Evolutionary conservation across 1,140 invertebrate genomes (phyloP), one percentile per base, ranked within the genome.

Genomic region (Drosophila neocordata): DNA sequence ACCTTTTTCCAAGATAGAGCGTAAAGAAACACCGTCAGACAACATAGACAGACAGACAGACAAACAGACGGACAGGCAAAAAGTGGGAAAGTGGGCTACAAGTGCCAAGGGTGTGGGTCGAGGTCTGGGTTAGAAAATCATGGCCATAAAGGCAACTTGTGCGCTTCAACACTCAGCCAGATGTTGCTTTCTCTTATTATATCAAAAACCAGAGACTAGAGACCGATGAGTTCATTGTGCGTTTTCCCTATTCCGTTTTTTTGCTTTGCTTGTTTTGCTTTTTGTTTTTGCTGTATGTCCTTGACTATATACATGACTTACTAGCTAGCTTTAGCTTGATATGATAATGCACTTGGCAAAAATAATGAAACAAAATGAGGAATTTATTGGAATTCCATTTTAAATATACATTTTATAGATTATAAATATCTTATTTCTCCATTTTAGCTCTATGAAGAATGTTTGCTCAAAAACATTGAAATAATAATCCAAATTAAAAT

Each of bases 91-190:
- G n/a, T n/a, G n/a, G n/a, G 35, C 64, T 58, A 38, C 65, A 73
- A 58, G 24, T 41, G 18, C 8, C 31, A 52, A 68, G 55, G 27
- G 24, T 7, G 34, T 11, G 12, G 22, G n/a, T 13, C 9, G 31
- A 51, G 62, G 48, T 48, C 41, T 48, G 34, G 64, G 38, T 56
- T 56, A 62, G 58, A 58, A 76, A 76, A 70, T 76, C 65, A 70
- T 75, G 71, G 12, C 64, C 71, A 75, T 75, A 77, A 77, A 77
- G 73, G 73, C 73, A 76, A 65, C 73, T 70, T 70, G 59, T 70
- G 73, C 73, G 73, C 65, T 59, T 62, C 60, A 77, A 55, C 73
- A 70, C 73, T 64, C 48, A 44, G 55, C 18, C 48, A 55, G 62
- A 27, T 38, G 44, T 31, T 56, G 62, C 34, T 55, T 41, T 64